Evolutionary conservation across 2,888 invertebrate genomes (phyloP), one percentile per base, ranked within the genome.

Genomic region (Pheosia gnoma): DNA sequence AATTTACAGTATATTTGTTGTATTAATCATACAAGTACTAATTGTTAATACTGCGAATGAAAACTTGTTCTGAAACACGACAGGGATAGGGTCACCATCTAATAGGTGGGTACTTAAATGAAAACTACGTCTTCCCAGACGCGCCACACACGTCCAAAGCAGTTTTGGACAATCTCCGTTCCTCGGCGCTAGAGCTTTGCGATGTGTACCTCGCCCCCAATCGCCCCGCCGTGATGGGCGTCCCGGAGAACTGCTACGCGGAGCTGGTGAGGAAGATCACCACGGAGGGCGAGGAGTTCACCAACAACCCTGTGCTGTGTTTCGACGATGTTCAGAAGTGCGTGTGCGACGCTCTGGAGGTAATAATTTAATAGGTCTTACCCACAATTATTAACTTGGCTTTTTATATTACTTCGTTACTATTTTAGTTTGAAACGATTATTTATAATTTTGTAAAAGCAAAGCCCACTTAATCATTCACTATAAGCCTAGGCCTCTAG

Each of bases 241-340:
- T 89, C 4, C 87, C 91, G 0, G 90, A 88, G 51, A 85, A 87
- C 71, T 88, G 88, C 45, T 86, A 92, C 65, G 76, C 88, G 3
- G 92, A 91, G 11, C 71, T 93, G 0, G 93, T 93, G 51, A 82
- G 91, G 58, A 91, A 90, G 65, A 90, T 93, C 60, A 93, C 91
- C 1, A 91, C 87, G 0, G 92, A 93, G 60, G 92, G 91, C 3
- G 92, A 90, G 43, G 91, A 91, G 61, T 93, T 93, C 58, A 83
- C 88, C 0, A 86, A 79, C 51, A 92, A 88, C 53, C 91, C 93
- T 0, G 96, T 97, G 63, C 92, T 94, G 3, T 97, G 98, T 95
- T 98, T 98, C 86, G 98, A 98, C 82, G 96, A 97, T 66, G 95
- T 97, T 25, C 97, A 98, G 87, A 93, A 95, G 66, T 95, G 95